Conservation (phyloP, 2,888 invertebrate species). For the Temnothorax ravouxi region DNA sequence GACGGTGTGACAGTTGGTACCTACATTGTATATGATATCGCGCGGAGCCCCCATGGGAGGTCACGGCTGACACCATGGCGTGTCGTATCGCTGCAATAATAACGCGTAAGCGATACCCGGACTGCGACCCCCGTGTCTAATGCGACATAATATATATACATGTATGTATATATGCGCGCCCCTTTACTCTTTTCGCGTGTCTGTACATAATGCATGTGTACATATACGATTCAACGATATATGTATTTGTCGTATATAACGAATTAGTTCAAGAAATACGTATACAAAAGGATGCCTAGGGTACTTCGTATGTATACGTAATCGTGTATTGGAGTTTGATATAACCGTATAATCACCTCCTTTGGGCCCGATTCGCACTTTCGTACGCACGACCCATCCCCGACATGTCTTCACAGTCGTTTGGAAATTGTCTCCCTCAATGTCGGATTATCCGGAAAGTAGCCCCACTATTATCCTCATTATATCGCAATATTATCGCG, state of each 20-base stretch:
- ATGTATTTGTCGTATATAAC: background rate
- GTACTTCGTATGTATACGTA: constrained; percentile 38
- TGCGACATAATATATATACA: constrained; percentile 80
- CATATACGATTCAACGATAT: background rate
- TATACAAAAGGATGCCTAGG: constrained; percentile 43
- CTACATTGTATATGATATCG: constrained; percentile 83
- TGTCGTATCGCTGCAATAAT: constrained; percentile 86
- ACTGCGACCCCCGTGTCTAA: constrained; percentile 76
- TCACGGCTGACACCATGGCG: constrained; percentile 84
- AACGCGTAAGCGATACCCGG: constrained; percentile 86
- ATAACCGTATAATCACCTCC: constrained; percentile 82
- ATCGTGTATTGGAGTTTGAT: constrained; percentile 48
- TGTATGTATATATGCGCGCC: constrained; percentile 58
- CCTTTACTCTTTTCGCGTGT: constrained; percentile 54
- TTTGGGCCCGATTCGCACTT: constrained; percentile 84
- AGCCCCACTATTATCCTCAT: constrained; percentile 65
- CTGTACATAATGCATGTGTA: constrained; percentile 58
- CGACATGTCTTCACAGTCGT: constrained; percentile 51
- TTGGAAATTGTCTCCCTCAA: constrained; percentile 74
- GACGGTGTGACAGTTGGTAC: constrained; percentile 84
- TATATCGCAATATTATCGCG: constrained; percentile 51
- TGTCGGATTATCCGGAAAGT: constrained; percentile 74
- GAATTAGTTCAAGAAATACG: constrained; percentile 13
- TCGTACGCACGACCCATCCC: constrained; percentile 72
- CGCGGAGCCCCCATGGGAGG: constrained; percentile 82